phyloP scores from a whole-genome alignment of 1,140 invertebrate species.

The Trachelipus rathkii region DNA sequence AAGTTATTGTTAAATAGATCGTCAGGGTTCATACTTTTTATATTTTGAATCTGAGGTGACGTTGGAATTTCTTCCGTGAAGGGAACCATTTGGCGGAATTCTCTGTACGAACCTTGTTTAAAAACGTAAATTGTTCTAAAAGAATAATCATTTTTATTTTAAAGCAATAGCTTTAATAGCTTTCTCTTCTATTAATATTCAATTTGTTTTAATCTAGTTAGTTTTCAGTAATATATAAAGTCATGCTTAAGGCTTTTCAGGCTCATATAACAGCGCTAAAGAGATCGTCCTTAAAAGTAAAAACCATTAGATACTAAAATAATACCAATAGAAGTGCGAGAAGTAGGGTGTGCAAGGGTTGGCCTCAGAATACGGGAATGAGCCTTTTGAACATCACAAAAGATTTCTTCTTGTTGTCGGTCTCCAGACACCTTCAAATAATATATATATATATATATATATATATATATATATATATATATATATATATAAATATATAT shows the following conservation, averaged over 20 bases:
- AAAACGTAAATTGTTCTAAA: no score
- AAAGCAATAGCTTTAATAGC: no score
- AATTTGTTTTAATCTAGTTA: no score
- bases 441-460: no score
- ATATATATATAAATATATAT: no score
- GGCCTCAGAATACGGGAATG: constrained; percentile 41
- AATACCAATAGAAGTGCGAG: neutral
- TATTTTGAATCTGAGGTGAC: constrained; percentile 32
- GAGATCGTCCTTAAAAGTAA: no score
- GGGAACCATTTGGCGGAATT: constrained; percentile 37
- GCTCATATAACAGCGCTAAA: no score
- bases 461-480: no score
- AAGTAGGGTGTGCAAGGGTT: constrained; percentile 24
- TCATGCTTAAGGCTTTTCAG: no score
- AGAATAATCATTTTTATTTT: no score
- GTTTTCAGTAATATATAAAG: no score
- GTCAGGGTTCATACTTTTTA: neutral
- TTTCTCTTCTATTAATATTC: no score
- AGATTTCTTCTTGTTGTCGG: constrained; percentile 45
- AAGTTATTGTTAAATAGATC: neutral
- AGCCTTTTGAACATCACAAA: constrained; percentile 45
- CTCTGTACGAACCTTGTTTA: constrained; percentile 37
- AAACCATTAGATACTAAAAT: neutral
- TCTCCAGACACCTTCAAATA: constrained; percentile 45
- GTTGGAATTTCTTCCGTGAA: constrained; percentile 5